Percentiles rank a stretch among this genome's conserved stretches.
phyloP scores from a whole-genome alignment of 2,888 invertebrate species.

The Plusia festucae region DNA sequence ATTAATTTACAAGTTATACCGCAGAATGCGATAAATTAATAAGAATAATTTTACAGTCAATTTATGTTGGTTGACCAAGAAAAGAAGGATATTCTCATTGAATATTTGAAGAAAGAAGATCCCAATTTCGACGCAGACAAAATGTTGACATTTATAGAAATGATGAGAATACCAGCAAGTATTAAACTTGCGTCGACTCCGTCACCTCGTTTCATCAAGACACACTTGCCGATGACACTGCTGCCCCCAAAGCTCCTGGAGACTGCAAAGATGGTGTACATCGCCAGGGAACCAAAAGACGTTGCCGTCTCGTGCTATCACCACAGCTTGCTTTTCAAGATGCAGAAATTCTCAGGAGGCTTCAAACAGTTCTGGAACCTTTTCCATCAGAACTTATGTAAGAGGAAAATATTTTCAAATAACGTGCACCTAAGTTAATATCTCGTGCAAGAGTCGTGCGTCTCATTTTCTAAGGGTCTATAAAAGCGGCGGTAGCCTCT shows the following conservation, averaged over 20 bases:
- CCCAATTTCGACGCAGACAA: neutral
- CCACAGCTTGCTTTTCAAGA: conserved; percentile 89
- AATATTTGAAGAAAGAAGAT: neutral
- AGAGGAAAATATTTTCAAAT: conserved; percentile 52
- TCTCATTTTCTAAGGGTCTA: too few species aligned
- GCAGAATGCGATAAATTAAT: too few species aligned
- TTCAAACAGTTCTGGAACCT: conserved; percentile 90
- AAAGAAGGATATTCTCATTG: neutral
- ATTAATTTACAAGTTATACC: too few species aligned
- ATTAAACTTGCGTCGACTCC: conserved; percentile 35
- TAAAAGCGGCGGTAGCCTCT: too few species aligned
- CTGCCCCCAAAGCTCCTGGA: conserved; percentile 89
- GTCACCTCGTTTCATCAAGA: conserved; percentile 66
- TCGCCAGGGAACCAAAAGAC: conserved; percentile 94
- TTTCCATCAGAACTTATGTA: conserved; percentile 90
- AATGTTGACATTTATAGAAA: neutral
- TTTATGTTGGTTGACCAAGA: conserved; percentile 28
- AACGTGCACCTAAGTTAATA: too few species aligned
- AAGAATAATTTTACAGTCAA: conserved; percentile 18
- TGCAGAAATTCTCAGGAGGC: conserved; percentile 88
- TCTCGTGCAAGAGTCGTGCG: too few species aligned
- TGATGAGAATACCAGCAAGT: conserved; percentile 15
- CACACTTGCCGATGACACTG: conserved; percentile 92
- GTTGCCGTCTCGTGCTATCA: conserved; percentile 93
- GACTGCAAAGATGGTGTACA: conserved; percentile 90